Conservation (phyloP, 2,797 vertebrate species). For the Zenarchopterus dispar region DNA sequence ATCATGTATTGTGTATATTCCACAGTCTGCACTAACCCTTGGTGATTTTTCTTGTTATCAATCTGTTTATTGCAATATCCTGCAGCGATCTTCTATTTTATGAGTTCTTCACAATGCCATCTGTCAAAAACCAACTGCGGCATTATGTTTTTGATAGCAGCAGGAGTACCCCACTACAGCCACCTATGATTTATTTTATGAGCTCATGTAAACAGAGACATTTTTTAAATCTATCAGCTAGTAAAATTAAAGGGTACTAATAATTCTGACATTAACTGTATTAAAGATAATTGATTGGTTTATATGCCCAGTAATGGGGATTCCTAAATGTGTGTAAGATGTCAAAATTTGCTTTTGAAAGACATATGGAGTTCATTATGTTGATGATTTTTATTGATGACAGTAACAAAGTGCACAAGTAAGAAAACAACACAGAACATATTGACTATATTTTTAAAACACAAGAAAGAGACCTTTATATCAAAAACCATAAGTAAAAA, state of each 20-base stretch:
- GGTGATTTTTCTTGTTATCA: no score
- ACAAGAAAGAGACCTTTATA: constrained; percentile 69
- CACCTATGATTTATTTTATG: no score
- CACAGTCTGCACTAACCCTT: no score
- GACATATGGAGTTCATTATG: constrained; percentile 28
- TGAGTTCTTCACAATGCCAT: no score
- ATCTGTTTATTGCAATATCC: no score
- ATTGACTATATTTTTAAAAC: constrained; percentile 67
- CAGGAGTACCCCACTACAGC: no score
- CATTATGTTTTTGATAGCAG: no score
- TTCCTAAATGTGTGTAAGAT: not conserved
- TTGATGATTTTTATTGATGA: constrained; percentile 81
- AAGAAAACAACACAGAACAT: constrained; percentile 71
- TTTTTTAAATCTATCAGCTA: no score
- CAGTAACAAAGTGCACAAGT: constrained; percentile 85
- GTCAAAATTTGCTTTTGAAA: not conserved
- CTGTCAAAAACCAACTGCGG: no score
- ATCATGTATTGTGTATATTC: no score
- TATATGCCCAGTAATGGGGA: not conserved
- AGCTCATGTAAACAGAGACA: no score
- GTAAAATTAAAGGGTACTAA: not conserved
- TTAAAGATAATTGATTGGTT: not conserved
- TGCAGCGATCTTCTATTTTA: no score
- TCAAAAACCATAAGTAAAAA: constrained; percentile 73
- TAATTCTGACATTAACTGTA: not conserved